Evolutionary conservation across 2,797 vertebrate genomes (phyloP).

Genomic region (Staurois parvus): DNA sequence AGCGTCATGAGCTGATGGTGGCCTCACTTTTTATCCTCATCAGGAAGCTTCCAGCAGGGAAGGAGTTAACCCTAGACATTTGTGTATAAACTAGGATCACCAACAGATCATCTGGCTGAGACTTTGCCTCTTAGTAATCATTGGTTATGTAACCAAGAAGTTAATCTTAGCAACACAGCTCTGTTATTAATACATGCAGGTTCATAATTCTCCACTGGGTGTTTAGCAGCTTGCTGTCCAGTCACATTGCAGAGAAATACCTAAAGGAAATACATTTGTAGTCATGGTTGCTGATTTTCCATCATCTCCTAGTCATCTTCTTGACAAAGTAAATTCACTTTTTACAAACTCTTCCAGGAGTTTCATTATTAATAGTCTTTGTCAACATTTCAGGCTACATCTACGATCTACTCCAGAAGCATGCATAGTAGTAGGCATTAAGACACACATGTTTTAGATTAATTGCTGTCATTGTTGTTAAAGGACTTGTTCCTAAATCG

Average conservation of each 20-base stretch:
- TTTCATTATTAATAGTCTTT: constrained; percentile 41
- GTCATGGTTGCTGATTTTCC: not conserved
- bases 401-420: too few relatives aligned
- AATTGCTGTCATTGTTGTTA: too few relatives aligned
- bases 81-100: constrained; percentile 47
- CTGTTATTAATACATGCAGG: constrained; percentile 55
- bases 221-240: constrained; percentile 37
- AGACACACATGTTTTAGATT: too few relatives aligned
- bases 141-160: constrained; percentile 58
- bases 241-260: not conserved
- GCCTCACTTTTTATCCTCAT: not conserved
- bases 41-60: not conserved
- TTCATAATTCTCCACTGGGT: constrained; percentile 19
- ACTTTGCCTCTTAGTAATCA: constrained; percentile 55
- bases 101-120: constrained; percentile 57
- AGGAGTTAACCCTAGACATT: constrained; percentile 42
- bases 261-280: constrained; percentile 9
- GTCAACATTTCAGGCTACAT: not conserved
- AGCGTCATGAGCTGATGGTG: too few relatives aligned
- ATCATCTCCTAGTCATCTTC: constrained; percentile 33
- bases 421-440: too few relatives aligned
- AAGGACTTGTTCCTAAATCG: too few relatives aligned
- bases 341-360: constrained; percentile 46
- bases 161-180: constrained; percentile 58
- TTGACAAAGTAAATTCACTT: constrained; percentile 44